phyloP scores from a whole-genome alignment of 2,113 vertebrate genomes.

The Suricata suricatta region DNA sequence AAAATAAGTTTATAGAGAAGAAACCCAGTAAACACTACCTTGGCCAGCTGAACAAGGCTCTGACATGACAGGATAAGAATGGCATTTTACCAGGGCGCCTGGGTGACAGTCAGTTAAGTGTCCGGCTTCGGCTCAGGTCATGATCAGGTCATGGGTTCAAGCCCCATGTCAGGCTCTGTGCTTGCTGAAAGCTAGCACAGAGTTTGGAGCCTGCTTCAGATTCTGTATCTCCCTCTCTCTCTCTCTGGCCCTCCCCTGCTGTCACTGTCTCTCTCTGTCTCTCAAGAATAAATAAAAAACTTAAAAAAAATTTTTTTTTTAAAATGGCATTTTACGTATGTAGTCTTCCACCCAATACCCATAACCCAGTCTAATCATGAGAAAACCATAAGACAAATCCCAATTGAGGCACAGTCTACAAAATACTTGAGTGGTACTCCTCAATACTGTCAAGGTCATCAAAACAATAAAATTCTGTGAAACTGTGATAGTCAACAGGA shows the following conservation, averaged over 20 bases:
- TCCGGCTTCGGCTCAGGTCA: too few species aligned
- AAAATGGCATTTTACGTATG: background rate
- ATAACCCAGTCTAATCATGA: background rate
- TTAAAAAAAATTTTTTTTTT: too few species aligned
- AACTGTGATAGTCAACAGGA: background rate
- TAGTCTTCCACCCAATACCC: background rate
- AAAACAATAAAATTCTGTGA: background rate
- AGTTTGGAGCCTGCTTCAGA: too few species aligned
- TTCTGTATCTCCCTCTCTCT: too few species aligned
- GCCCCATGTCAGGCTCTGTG: too few species aligned
- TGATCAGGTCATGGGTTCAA: too few species aligned
- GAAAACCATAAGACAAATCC: constrained; percentile 1
- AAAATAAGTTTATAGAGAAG: background rate
- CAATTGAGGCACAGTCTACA: background rate
- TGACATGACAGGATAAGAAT: background rate
- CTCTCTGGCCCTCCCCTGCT: too few species aligned
- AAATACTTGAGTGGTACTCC: background rate
- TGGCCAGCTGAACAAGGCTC: background rate
- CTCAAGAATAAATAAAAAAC: too few species aligned
- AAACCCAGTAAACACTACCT: background rate
- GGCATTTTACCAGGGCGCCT: background rate
- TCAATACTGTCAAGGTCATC: background rate
- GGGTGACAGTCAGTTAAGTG: too few species aligned
- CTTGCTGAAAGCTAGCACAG: too few species aligned
- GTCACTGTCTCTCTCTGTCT: too few species aligned